Evolutionary conservation across 2,113 vertebrate genomes (phyloP), one percentile per base, ranked within the genome.

Genomic region (Abramis brama): DNA sequence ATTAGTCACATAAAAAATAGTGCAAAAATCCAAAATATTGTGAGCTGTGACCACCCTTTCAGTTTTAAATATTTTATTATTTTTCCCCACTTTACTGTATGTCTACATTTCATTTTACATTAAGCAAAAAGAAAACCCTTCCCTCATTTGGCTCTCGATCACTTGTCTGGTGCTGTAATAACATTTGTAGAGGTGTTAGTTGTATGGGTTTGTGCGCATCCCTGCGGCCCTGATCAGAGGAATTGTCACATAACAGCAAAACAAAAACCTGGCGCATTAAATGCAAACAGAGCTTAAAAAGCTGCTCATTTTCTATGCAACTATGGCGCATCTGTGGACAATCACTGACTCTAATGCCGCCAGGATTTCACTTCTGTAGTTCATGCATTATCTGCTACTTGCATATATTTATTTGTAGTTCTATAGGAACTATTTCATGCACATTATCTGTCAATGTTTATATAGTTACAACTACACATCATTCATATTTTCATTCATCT

Each of bases 151-250:
- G 50, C 77, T 79, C 8, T 43, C 36, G 55, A 43, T 60, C 57
- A 79, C 21, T 60, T 79, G 78, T 62, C 78, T 60, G 33, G 55
- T 17, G 21, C 77, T 55, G 36, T 79, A 59, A 60, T 79, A 60
- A 39, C 36, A 79, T 79, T 59, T 77, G 75, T 30, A 11, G 47
- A 77, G n/a, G n/a, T 33, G 52, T 78, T 7, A 36, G 39, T 43
- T 5, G 23, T 23, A 36, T 70, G 33, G 3, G 21, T 71, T 71
- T n/a, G 39, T 43, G 13, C 10, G 2, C 10, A 4, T 80, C 50
- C 33, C 50, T 33, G 50, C 15, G 47, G 25, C 62, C 59, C 78
- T 62, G 60, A 82, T 68, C 25, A 50, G 15, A 39, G 30, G n/a
- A 30, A 25, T 52, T 2, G 8, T 82, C 79, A 77, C 15, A 50